Percentiles rank a stretch among this genome's conserved stretches.
Evolutionary conservation across 2,888 invertebrate genomes (phyloP).

Genomic region (Zeuzera pyrina): DNA sequence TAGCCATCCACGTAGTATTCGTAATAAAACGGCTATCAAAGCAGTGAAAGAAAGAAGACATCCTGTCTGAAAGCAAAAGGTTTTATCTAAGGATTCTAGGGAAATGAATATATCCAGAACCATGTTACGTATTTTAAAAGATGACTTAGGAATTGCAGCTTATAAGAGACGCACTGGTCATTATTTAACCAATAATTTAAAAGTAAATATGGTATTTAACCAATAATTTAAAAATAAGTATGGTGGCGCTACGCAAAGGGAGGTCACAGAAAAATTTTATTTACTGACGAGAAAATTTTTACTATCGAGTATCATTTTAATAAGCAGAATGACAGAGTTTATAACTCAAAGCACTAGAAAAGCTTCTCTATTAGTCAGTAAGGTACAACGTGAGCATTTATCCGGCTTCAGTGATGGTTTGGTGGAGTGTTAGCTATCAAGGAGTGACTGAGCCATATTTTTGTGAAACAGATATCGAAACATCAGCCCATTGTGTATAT

Average conservation of each 20-base stretch:
- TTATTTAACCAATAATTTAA: no score
- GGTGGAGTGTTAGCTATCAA: conserved; percentile 10
- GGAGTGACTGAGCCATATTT: conserved; percentile 11
- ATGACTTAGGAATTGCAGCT: no score
- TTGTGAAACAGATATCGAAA: conserved; percentile 10
- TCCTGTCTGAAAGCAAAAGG: no score
- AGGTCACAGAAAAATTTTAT: conserved; percentile 1
- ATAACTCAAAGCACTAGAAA: conserved; percentile 10
- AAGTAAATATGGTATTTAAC: no score
- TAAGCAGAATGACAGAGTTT: conserved; percentile 11
- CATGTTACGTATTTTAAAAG: no score
- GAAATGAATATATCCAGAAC: no score
- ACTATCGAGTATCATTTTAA: conserved; percentile 5
- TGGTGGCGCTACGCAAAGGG: not conserved
- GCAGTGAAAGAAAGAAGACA: no score
- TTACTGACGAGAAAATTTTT: conserved; percentile 5
- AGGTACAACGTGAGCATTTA: conserved; percentile 12
- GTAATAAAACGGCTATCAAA: no score
- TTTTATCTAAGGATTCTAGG: no score
- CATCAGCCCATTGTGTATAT: not conserved
- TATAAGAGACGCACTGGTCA: no score
- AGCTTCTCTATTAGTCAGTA: conserved; percentile 13
- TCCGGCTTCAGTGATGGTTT: conserved; percentile 14
- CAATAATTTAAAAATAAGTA: no score
- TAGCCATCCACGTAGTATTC: no score